Percentiles rank a stretch among this genome's conserved stretches.
These are phyloP conservation scores for Lepidurus arcticus DNA, from an alignment of 1,140 invertebrate species.

Conservation along the genomic window DNA sequence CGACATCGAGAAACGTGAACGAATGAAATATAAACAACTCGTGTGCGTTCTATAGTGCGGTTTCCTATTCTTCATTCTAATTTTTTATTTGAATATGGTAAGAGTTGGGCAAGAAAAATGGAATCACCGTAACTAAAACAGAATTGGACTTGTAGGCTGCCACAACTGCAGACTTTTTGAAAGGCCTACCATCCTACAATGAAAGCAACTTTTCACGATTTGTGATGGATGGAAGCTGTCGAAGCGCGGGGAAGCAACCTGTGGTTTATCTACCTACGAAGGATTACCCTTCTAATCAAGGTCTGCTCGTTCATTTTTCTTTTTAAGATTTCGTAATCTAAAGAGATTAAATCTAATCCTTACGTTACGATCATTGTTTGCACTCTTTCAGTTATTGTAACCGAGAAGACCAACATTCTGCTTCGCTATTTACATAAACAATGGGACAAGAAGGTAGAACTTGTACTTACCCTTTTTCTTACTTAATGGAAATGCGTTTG, in stretches of 20 bases:
- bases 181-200: slow-evolving; percentile 82
- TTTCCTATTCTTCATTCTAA: no score
- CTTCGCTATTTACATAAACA: slow-evolving; percentile 87
- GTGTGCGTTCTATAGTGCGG: no score
- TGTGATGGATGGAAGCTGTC: slow-evolving; percentile 75
- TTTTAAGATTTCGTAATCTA: not conserved
- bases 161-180: slow-evolving; percentile 70
- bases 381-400: slow-evolving; percentile 76
- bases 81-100: no score
- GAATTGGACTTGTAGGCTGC: not conserved
- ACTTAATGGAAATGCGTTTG: not conserved
- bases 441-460: slow-evolving; percentile 74
- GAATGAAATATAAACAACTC: no score
- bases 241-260: slow-evolving; percentile 74
- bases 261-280: slow-evolving; percentile 84
- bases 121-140: no score
- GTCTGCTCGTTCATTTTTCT: slow-evolving; percentile 48
- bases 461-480: not conserved
- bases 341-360: not conserved
- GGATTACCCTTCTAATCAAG: slow-evolving; percentile 81
- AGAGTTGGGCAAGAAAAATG: no score
- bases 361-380: slow-evolving; percentile 36
- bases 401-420: slow-evolving; percentile 89
- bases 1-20: no score
- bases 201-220: slow-evolving; percentile 85